Percentiles rank a stretch among this genome's conserved stretches.
These are phyloP conservation scores for Anthrax anthrax DNA, from an alignment of 2,888 invertebrate genomes.

Conservation along the genomic window DNA sequence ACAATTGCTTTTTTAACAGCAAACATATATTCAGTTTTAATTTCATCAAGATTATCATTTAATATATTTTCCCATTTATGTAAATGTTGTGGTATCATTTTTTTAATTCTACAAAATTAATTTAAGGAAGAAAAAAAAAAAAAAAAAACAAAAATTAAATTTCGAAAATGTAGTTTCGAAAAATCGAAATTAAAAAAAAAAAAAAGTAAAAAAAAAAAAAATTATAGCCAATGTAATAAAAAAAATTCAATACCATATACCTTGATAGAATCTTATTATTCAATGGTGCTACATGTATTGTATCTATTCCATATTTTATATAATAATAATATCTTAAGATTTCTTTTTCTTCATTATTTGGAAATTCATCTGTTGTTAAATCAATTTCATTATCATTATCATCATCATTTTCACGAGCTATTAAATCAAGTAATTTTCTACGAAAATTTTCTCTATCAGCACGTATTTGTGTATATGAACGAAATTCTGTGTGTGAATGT, in stretches of 20 bases:
- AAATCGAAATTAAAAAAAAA: slow-evolving; percentile 10
- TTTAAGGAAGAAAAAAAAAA: slow-evolving; percentile 5
- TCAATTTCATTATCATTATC: slow-evolving; percentile 26
- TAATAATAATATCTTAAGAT: slow-evolving; percentile 77
- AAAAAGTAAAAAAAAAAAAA: slow-evolving; percentile 5
- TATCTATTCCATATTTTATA: slow-evolving; percentile 79
- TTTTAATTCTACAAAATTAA: slow-evolving; percentile 45
- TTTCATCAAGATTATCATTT: slow-evolving; percentile 53
- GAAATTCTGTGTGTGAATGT: too few species aligned
- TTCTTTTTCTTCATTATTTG: slow-evolving; percentile 50
- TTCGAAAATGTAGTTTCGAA: too few species aligned
- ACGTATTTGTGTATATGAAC: slow-evolving; percentile 43
- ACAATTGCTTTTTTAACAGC: slow-evolving; percentile 85
- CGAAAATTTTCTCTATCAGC: slow-evolving; percentile 64
- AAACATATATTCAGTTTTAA: slow-evolving; percentile 71
- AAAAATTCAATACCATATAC: slow-evolving; percentile 26
- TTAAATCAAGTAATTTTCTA: slow-evolving; percentile 58
- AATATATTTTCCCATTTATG: slow-evolving; percentile 47
- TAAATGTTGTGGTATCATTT: slow-evolving; percentile 46
- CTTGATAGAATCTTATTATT: slow-evolving; percentile 54
- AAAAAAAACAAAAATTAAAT: slow-evolving; percentile 7
- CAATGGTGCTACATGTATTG: slow-evolving; percentile 74
- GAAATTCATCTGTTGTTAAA: slow-evolving; percentile 31
- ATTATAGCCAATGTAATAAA: not conserved
- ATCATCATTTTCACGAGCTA: slow-evolving; percentile 40